Percentiles rank a stretch among this genome's conserved stretches.
Evolutionary conservation across 2,888 invertebrate genomes (phyloP).

Genomic region (Lordiphosa fenestrarum): DNA sequence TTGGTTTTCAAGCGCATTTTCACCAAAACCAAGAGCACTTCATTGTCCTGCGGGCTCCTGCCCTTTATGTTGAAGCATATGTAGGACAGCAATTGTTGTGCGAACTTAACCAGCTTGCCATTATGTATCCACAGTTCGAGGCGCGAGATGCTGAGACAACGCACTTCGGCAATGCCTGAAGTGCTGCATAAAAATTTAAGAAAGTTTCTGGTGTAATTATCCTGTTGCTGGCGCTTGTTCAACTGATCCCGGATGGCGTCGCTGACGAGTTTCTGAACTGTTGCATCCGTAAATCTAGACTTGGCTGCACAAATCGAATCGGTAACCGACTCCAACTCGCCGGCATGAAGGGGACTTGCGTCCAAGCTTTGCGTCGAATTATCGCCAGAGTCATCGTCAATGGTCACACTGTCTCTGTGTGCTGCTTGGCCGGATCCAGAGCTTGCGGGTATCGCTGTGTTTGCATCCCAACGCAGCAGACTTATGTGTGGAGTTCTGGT

Average conservation of each 20-base stretch:
- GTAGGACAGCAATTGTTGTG: constrained; percentile 94
- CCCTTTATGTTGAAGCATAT: constrained; percentile 94
- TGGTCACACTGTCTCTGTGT: constrained; percentile 56
- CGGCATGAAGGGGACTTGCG: constrained; percentile 74
- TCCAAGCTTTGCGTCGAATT: constrained; percentile 78
- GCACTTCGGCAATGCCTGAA: constrained; percentile 91
- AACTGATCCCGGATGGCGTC: constrained; percentile 94
- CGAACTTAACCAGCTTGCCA: constrained; percentile 94
- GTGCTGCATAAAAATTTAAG: constrained; percentile 91
- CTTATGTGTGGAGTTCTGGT: constrained; percentile 76
- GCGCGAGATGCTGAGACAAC: constrained; percentile 81
- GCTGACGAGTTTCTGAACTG: constrained; percentile 87
- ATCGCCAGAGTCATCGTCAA: constrained; percentile 82
- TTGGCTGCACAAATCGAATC: constrained; percentile 81
- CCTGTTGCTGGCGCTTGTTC: constrained; percentile 90
- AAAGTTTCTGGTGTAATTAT: constrained; percentile 93
- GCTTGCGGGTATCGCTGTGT: constrained; percentile 43
- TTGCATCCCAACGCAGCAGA: constrained; percentile 64
- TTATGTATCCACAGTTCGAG: constrained; percentile 97
- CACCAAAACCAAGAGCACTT: constrained; percentile 91
- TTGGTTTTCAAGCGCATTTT: constrained; percentile 97
- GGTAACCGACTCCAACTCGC: constrained; percentile 79
- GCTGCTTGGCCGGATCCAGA: constrained; percentile 25
- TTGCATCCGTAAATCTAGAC: constrained; percentile 82
- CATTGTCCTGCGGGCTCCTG: constrained; percentile 85